A percentile compares a stretch with the other conserved stretches of the same genome.
phyloP scores from a whole-genome alignment of 1,140 invertebrate genomes.

The Pentalonia nigronervosa region DNA sequence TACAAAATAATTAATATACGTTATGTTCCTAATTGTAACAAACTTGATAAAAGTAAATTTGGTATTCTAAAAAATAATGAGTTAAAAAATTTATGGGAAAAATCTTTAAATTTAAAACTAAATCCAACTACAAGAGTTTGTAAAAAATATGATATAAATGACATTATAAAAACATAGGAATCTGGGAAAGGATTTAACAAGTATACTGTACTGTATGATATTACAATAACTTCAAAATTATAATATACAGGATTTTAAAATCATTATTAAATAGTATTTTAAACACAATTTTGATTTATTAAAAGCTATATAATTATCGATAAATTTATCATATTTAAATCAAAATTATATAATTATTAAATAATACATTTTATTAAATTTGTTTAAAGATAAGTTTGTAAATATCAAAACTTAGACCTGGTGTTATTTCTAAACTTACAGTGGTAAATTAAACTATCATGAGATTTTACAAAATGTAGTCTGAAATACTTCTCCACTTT shows the following conservation, averaged over 20 bases:
- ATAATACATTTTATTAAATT: no score
- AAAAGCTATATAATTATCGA: no score
- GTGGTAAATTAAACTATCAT: neutral
- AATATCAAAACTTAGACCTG: neutral
- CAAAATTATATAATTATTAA: no score
- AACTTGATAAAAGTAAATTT: no score
- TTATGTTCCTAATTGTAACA: no score
- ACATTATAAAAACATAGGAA: neutral
- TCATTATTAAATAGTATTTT: neutral
- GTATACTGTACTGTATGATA: neutral
- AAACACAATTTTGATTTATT: neutral
- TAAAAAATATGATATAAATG: neutral
- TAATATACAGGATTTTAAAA: no score
- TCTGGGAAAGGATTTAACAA: neutral
- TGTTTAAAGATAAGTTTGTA: neutral
- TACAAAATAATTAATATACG: no score
- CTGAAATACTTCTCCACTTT: neutral
- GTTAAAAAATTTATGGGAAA: no score
- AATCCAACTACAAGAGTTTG: neutral
- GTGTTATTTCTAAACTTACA: neutral
- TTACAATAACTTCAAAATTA: neutral
- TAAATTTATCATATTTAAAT: no score
- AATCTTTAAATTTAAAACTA: neutral
- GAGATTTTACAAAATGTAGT: neutral
- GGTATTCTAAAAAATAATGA: no score